A percentile compares a stretch with the other conserved stretches of the same genome.
Evolutionary conservation across 2,113 vertebrate genomes (phyloP).

Genomic region (Phrynosoma blainvillii): DNA sequence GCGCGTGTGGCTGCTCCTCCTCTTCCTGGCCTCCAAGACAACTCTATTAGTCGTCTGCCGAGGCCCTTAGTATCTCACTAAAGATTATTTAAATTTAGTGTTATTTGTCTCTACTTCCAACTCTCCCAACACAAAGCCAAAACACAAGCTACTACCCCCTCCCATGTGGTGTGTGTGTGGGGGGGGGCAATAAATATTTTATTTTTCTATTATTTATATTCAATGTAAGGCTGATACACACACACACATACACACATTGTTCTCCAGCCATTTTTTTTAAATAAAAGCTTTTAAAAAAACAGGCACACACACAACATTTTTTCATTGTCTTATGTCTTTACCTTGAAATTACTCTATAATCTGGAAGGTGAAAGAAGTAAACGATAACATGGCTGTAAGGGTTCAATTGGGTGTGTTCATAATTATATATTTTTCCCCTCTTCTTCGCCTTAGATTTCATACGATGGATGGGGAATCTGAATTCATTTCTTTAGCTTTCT

Average conservation of each 20-base stretch:
- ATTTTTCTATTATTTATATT: neutral
- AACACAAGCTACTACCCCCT: neutral
- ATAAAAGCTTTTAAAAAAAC: neutral
- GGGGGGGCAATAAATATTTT: neutral
- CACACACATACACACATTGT: too few species aligned
- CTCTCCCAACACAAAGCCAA: too few species aligned
- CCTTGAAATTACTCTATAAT: conserved; percentile 17
- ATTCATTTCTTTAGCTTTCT: conserved; percentile 33
- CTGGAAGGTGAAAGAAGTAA: neutral
- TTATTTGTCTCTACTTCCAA: too few species aligned
- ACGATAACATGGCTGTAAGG: neutral
- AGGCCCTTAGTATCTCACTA: too few species aligned
- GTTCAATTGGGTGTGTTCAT: conserved; percentile 1
- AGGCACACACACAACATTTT: neutral
- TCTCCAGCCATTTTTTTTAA: too few species aligned
- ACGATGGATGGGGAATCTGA: neutral
- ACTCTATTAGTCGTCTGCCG: too few species aligned
- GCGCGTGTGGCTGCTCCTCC: too few species aligned
- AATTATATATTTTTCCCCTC: conserved; percentile 6
- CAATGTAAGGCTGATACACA: neutral
- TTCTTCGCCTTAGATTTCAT: conserved; percentile 41
- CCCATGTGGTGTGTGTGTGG: neutral
- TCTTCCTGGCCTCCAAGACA: too few species aligned
- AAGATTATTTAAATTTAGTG: too few species aligned
- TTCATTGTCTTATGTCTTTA: conserved; percentile 5